Evolutionary conservation across 2,113 vertebrate species (phyloP).

Genomic region (Pedionomus torquatus): DNA sequence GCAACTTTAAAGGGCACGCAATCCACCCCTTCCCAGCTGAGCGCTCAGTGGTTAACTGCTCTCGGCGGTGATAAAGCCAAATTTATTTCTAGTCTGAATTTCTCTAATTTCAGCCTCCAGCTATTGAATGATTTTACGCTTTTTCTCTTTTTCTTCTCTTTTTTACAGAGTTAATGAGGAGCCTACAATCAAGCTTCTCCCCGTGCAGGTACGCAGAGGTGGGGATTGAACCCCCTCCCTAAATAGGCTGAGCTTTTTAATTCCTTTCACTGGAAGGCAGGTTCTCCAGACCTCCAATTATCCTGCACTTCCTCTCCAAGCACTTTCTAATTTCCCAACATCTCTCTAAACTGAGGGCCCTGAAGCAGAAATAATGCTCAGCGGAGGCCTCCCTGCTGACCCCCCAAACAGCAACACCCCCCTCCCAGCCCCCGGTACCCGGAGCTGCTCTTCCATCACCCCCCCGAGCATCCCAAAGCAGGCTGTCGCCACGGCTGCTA

Average conservation of each 20-base stretch:
- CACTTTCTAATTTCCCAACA: not conserved
- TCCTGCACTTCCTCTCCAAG: not conserved
- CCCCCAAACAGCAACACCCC: not conserved
- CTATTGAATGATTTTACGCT: not conserved
- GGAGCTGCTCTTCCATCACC: not conserved
- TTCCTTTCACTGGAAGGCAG: conserved; percentile 44
- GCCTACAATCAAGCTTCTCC: not conserved
- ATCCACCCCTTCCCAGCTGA: not conserved
- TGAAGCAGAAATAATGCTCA: not conserved
- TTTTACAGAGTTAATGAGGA: not conserved
- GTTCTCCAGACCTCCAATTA: conserved; percentile 32
- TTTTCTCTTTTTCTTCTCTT: not conserved
- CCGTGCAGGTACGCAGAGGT: not conserved
- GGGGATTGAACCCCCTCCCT: not conserved
- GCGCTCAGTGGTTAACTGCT: not conserved
- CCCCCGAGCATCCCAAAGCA: not conserved
- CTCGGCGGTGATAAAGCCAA: not conserved
- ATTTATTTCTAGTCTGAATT: not conserved
- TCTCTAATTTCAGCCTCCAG: not conserved
- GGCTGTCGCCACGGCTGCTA: not conserved
- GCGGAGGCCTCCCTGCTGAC: not conserved
- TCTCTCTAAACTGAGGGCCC: not conserved
- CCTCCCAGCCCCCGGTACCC: not conserved
- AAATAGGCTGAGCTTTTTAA: not conserved
- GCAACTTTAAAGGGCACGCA: not conserved